These are phyloP conservation scores for Cheilosia soror DNA, from an alignment of 2,888 invertebrate species.

Conservation along the genomic window DNA sequence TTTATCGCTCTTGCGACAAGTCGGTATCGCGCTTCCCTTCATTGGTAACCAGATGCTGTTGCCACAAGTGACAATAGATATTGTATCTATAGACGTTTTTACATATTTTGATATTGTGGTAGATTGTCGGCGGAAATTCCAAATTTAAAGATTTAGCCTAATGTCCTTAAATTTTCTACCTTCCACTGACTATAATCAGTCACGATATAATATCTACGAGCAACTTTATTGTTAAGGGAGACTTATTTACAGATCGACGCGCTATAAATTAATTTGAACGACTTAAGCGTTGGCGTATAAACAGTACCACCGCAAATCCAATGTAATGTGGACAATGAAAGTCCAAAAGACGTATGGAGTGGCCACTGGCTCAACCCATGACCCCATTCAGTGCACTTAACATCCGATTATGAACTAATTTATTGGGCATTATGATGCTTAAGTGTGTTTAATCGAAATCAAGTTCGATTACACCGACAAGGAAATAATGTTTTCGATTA, in stretches of 20 bases:
- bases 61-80: conserved; percentile 6
- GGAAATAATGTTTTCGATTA: conserved; percentile 47
- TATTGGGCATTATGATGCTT: conserved; percentile 44
- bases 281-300: too few relatives aligned
- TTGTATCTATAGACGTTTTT: background rate
- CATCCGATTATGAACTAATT: conserved; percentile 54
- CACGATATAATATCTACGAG: too few relatives aligned
- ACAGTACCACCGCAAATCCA: too few relatives aligned
- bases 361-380: conserved; percentile 14
- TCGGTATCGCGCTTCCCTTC: background rate
- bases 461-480: conserved; percentile 57
- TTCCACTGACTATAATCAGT: too few relatives aligned
- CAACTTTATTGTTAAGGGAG: too few relatives aligned
- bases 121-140: too few relatives aligned
- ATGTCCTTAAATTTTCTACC: too few relatives aligned
- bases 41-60: conserved; percentile 11
- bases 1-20: conserved; percentile 38
- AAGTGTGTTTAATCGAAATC: conserved; percentile 60
- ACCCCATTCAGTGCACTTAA: conserved; percentile 39
- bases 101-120: too few relatives aligned
- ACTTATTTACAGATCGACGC: background rate
- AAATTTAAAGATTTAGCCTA: too few relatives aligned
- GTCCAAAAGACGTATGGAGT: conserved; percentile 13
- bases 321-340: conserved; percentile 5
- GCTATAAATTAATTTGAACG: too few relatives aligned